Base-by-base conservation (phyloP, 2,797 vertebrate genomes). In the Pseudopleuronectes americanus region DNA sequence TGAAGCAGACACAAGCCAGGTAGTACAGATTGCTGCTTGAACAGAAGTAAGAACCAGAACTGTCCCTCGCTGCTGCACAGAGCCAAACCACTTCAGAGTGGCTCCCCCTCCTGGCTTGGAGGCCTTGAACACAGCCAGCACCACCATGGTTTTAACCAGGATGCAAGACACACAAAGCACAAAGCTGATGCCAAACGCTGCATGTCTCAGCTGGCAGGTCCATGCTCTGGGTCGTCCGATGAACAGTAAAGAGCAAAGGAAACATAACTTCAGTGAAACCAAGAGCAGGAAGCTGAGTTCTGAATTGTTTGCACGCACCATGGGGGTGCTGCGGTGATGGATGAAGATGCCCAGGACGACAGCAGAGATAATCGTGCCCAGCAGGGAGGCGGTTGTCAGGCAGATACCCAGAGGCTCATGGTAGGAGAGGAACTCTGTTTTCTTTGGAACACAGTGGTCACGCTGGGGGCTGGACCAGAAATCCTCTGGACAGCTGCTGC, bases 261-360 rank as follows among this genome's bases (percentile, higher is more conserved):
- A 92, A 71, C 90, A 90, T 3, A 89, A 47, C 22, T 87, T 90
- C 4, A 92, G 86, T 53, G 90, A 90, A 7, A 86, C 5, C 38
- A 92, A 66, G 4, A 91, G 68, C 66, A 79, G 59, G 41, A 91
- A 92, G 57, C 89, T 92, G 3, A 93, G 76, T 63, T 92, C 92
- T 33, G 91, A 92, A 23, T 92, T 92, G 61, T 92, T 93, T 28
- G 92, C 92, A 0, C 89, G 80, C 5, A 92, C 90, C 22, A 91
- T 74, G 0, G 91, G 91, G 4, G 91, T 90, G 4, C 62, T 68
- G 14, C 45, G 81, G 63, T 91, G 68, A 74, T 68, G 24, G 4
- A 36, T 72, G 21, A 92, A 93, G 14, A 92, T 80, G 0, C 45
- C 71, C 1, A 92, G 26, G 5, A 92, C 86, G 53, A 84, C 17